Conservation (phyloP, 2,888 invertebrate genomes). For the Xanthia icteritia region DNA sequence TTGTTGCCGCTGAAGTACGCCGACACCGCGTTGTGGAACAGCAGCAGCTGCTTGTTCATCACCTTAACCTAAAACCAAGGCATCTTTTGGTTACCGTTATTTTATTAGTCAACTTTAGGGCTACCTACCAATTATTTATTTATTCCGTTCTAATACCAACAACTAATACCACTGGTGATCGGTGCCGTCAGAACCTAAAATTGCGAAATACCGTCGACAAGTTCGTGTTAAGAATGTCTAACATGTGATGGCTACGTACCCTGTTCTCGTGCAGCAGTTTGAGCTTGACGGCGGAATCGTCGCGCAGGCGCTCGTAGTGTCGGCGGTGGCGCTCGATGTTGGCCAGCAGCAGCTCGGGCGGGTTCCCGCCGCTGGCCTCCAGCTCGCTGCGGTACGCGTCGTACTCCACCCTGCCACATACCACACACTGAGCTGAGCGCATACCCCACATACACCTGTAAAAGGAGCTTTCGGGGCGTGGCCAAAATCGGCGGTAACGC, state of each 20-base stretch:
- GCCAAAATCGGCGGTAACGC: not conserved
- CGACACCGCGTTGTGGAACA: conserved; percentile 99
- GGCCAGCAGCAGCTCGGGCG: conserved; percentile 94
- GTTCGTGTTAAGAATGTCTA: too few species aligned
- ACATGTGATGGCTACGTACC: conserved; percentile 87
- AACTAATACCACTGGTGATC: too few species aligned
- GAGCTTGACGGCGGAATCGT: conserved; percentile 98
- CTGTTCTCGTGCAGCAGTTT: conserved; percentile 99
- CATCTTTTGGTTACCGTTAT: not conserved
- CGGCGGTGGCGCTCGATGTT: conserved; percentile 95
- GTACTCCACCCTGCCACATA: conserved; percentile 95
- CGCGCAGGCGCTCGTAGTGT: conserved; percentile 97
- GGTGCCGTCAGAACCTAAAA: not conserved
- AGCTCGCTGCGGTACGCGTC: conserved; percentile 99
- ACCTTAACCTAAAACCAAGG: conserved; percentile 95
- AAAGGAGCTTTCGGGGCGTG: not conserved
- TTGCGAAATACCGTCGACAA: not conserved
- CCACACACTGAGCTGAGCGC: not conserved
- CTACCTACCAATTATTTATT: not conserved
- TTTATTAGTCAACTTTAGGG: not conserved
- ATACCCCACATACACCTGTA: too few species aligned
- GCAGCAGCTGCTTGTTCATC: conserved; percentile 98
- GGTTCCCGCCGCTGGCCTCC: conserved; percentile 92
- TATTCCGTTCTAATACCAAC: too few species aligned
- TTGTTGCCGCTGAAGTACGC: conserved; percentile 99